Percentiles rank a stretch among this genome's conserved stretches.
Evolutionary conservation across 2,797 vertebrate species (phyloP).

Genomic region (Labroides dimidiatus): DNA sequence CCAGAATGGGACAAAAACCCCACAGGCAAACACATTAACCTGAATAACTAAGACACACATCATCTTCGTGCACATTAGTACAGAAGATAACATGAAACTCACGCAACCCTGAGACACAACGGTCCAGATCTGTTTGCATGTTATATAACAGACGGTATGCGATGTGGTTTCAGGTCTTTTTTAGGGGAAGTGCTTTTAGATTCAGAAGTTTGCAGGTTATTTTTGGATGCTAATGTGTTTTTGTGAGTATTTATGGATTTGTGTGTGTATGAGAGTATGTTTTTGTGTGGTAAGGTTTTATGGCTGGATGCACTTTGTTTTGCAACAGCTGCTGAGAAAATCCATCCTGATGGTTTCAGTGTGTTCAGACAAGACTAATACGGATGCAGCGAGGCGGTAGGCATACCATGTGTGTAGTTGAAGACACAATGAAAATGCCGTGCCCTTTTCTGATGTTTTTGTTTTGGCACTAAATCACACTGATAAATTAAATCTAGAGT

Average conservation of each 20-base stretch:
- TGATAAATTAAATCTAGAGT: constrained; percentile 38
- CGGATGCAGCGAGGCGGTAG: constrained; percentile 19
- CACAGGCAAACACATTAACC: constrained; percentile 75
- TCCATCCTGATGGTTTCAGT: constrained; percentile 2
- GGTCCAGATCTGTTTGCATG: constrained; percentile 20
- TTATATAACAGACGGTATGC: constrained; percentile 7
- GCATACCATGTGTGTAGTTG: constrained; percentile 3
- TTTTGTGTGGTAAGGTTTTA: constrained; percentile 16
- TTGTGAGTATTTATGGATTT: constrained; percentile 13
- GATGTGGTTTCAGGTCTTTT: background rate
- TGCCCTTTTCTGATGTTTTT: constrained; percentile 9
- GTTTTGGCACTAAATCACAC: constrained; percentile 33
- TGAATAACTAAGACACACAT: constrained; percentile 75
- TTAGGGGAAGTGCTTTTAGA: background rate
- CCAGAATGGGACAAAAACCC: constrained; percentile 72
- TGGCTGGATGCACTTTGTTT: constrained; percentile 22
- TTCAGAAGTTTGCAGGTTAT: constrained; percentile 14
- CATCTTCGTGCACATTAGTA: constrained; percentile 53
- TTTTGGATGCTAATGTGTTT: constrained; percentile 13
- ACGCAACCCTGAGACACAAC: constrained; percentile 14
- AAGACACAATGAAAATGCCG: constrained; percentile 22
- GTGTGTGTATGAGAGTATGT: constrained; percentile 18
- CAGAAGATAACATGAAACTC: constrained; percentile 54
- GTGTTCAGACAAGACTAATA: constrained; percentile 10
- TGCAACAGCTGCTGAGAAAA: constrained; percentile 18